These are phyloP conservation scores for Pluvialis apricaria DNA, from an alignment of 2,113 vertebrate genomes.

Conservation along the genomic window DNA sequence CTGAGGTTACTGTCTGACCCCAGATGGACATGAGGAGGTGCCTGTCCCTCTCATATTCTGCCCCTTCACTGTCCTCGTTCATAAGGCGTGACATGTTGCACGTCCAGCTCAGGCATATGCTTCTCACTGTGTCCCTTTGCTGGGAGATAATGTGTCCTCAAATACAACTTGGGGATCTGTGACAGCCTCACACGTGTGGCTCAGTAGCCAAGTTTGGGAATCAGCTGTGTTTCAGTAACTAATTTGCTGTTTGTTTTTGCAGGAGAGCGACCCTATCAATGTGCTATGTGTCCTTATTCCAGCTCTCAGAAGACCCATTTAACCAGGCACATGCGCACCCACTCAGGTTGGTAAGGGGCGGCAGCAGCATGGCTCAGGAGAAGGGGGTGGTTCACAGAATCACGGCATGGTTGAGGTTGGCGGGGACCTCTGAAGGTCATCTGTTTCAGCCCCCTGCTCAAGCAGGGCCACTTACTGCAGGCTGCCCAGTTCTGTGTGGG, in stretches of 20 bases:
- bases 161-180: neutral
- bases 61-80: neutral
- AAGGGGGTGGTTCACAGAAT: neutral
- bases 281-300: conserved; percentile 93
- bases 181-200: neutral
- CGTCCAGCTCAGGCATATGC: fast-evolving
- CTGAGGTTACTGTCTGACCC: neutral
- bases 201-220: neutral
- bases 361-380: neutral
- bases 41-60: neutral
- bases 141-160: neutral
- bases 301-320: conserved; percentile 99
- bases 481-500: neutral
- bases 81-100: fast-evolving
- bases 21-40: neutral
- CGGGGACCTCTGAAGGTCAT: neutral
- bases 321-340: conserved; percentile 96
- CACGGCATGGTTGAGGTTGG: neutral
- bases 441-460: neutral
- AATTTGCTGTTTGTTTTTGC: conserved; percentile 43
- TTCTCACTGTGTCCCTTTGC: neutral
- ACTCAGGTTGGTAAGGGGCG: conserved; percentile 85
- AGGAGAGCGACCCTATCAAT: conserved; percentile 96
- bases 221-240: neutral
- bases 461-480: neutral